Evolutionary conservation across 1,140 invertebrate species (phyloP).

Genomic region (Drosophila kurseongensis): DNA sequence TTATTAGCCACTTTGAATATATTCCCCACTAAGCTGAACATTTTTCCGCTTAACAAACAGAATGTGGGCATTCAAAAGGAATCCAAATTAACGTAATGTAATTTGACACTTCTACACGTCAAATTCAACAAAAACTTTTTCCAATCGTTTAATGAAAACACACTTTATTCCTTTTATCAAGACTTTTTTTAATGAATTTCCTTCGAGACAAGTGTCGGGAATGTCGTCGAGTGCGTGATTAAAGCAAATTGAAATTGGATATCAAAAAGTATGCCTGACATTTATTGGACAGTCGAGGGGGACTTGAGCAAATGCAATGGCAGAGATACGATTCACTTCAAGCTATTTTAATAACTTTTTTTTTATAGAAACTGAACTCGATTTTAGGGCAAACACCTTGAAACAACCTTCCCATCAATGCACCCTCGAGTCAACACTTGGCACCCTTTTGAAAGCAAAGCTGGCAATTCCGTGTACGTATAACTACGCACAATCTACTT

Average conservation of each 20-base stretch:
- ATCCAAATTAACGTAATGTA: conserved; percentile 74
- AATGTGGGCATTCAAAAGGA: conserved; percentile 28
- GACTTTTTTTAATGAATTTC: conserved; percentile 66
- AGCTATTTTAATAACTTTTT: not conserved
- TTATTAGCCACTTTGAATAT: not conserved
- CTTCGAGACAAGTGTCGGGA: conserved; percentile 49
- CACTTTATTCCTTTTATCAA: conserved; percentile 41
- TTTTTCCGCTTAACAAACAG: conserved; percentile 34
- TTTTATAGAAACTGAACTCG: conserved; percentile 1
- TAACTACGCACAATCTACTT: not conserved
- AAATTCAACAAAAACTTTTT: conserved; percentile 68
- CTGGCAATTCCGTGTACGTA: conserved; percentile 29
- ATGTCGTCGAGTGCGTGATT: conserved; percentile 31
- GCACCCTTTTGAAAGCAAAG: conserved; percentile 15
- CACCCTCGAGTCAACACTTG: conserved; percentile 23
- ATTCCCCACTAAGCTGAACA: conserved; percentile 18
- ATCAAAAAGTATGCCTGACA: conserved; percentile 62
- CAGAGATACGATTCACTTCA: conserved; percentile 2
- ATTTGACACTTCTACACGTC: conserved; percentile 74
- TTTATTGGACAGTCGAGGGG: conserved; percentile 63
- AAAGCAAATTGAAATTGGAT: conserved; percentile 53
- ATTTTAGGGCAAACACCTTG: conserved; percentile 31
- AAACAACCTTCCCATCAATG: conserved; percentile 37
- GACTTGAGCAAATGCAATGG: conserved; percentile 17
- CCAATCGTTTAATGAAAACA: conserved; percentile 47